Conservation (phyloP, 37 sponge, comb jelly and placozoan species). For the Diacarnus erythraeanus region DNA sequence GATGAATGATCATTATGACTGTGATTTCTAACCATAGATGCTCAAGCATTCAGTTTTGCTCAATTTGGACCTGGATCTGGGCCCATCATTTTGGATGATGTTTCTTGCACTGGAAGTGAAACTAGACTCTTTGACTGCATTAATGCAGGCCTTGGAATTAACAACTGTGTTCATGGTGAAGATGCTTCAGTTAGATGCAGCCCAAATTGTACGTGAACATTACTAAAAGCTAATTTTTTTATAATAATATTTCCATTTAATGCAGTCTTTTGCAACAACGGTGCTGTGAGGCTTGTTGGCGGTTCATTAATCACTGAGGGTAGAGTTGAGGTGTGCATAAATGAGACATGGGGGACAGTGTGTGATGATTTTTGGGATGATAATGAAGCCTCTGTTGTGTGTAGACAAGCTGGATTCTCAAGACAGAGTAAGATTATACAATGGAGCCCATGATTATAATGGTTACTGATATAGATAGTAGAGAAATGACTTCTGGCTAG, state of each 20-base stretch:
- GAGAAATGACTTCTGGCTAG: too few relatives aligned
- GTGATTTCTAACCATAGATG: background rate
- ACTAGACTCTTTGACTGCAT: background rate
- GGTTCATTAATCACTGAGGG: background rate
- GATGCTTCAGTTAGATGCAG: background rate
- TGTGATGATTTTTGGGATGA: background rate
- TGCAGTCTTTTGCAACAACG: background rate
- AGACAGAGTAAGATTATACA: background rate
- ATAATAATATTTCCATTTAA: background rate
- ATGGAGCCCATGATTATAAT: too few relatives aligned
- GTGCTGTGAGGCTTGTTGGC: background rate
- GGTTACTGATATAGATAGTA: too few relatives aligned
- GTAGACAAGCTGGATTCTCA: conserved; percentile 9
- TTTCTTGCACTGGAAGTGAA: background rate
- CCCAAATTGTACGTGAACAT: background rate
- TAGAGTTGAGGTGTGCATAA: background rate
- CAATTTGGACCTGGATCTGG: background rate
- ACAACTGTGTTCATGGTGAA: background rate
- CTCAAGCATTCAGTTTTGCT: background rate
- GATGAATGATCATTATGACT: too few relatives aligned
- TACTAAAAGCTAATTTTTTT: too few relatives aligned
- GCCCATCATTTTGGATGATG: background rate
- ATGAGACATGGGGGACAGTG: background rate
- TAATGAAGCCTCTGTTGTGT: background rate
- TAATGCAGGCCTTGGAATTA: background rate